Conservation (phyloP, 2,888 invertebrate genomes). For the Eristalinus sepulchralis region DNA sequence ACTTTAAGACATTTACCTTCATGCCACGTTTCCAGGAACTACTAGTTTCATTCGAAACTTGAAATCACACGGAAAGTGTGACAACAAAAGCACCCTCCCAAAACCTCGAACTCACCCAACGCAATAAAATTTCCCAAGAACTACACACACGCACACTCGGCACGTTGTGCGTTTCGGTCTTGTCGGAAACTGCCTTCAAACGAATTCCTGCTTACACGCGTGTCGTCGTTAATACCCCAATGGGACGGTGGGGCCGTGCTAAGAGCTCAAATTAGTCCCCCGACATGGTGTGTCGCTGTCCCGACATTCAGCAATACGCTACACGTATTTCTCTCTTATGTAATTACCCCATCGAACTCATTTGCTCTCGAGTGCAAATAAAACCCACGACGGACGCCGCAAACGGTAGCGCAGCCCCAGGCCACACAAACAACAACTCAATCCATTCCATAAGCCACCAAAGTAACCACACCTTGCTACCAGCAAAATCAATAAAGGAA, state of each 20-base stretch:
- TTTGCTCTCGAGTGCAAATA: background rate
- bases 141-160: background rate
- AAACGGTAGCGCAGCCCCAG: background rate
- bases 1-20: background rate
- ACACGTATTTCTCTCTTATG: background rate
- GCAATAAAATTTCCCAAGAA: background rate
- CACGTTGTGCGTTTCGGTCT: background rate
- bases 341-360: background rate
- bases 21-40: background rate
- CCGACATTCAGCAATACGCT: background rate
- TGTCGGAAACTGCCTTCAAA: background rate
- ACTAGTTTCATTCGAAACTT: background rate
- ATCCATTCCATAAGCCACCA: background rate
- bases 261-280: background rate
- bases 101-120: background rate
- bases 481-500: conserved; percentile 1
- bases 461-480: background rate
- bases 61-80: too few species aligned
- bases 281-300: background rate
- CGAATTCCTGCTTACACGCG: background rate
- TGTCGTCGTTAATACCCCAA: background rate
- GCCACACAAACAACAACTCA: background rate
- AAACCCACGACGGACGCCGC: background rate
- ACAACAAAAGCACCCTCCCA: background rate
- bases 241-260: background rate